Percentiles rank a stretch among this genome's conserved stretches.
These are phyloP conservation scores for Huso huso DNA, from an alignment of 2,797 vertebrate genomes.

Conservation along the genomic window DNA sequence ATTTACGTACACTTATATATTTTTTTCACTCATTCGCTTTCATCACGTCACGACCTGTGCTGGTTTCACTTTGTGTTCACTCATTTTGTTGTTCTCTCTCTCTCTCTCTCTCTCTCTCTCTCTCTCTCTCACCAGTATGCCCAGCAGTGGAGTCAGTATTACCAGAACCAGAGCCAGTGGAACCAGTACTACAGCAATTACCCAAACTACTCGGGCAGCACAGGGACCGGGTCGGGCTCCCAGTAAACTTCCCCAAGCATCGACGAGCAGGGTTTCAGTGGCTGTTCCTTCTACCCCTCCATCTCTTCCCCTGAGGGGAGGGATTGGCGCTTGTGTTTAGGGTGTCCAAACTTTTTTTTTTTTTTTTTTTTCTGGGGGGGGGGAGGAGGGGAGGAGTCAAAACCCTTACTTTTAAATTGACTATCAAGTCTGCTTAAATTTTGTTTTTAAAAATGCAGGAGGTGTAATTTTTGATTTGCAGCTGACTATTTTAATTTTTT, in stretches of 20 bases:
- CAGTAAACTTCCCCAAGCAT: slow-evolving; percentile 38
- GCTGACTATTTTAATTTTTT: no score
- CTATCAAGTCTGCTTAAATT: no score
- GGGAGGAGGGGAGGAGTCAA: no score
- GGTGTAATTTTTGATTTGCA: no score
- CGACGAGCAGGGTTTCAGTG: no score
- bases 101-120: background rate
- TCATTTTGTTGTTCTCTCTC: slow-evolving; percentile 6
- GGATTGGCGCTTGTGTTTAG: no score
- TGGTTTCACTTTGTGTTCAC: background rate
- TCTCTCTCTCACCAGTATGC: slow-evolving; percentile 56
- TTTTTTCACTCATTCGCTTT: no score
- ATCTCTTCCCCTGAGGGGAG: slow-evolving; percentile 2
- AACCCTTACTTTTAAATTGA: no score
- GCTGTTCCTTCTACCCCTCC: slow-evolving; percentile 24
- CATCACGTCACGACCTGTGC: background rate
- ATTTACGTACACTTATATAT: no score
- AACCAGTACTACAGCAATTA: slow-evolving; percentile 86
- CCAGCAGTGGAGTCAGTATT: slow-evolving; percentile 92
- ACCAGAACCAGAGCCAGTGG: slow-evolving; percentile 90
- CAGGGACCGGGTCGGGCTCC: slow-evolving; percentile 43
- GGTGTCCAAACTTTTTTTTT: no score
- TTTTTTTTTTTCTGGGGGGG: no score
- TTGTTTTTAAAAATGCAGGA: no score
- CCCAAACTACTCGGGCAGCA: slow-evolving; percentile 48